Evolutionary conservation across 2,888 invertebrate genomes (phyloP).

Genomic region (Eristalinus sepulchralis): DNA sequence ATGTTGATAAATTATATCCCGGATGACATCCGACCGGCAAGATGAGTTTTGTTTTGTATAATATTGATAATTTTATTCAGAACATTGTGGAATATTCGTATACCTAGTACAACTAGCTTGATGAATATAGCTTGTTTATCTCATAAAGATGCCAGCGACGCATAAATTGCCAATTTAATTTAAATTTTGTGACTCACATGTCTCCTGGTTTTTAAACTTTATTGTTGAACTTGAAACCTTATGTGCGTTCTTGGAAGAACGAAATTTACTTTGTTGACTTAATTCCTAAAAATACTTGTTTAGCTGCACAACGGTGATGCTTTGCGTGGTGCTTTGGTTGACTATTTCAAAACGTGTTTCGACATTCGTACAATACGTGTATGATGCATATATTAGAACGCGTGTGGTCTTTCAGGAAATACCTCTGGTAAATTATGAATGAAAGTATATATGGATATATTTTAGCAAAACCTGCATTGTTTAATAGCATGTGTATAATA

Average conservation of each 20-base stretch:
- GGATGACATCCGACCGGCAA: slow-evolving; percentile 12
- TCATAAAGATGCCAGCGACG: not conserved
- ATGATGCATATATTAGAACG: not conserved
- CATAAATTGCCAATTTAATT: slow-evolving; percentile 4
- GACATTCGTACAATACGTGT: not conserved
- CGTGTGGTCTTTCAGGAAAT: not conserved
- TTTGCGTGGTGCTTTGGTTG: not conserved
- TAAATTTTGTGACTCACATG: slow-evolving; percentile 3
- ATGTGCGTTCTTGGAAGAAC: not conserved
- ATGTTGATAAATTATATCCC: slow-evolving; percentile 31
- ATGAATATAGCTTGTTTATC: not conserved
- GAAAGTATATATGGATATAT: not conserved
- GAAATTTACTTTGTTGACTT: slow-evolving; percentile 11
- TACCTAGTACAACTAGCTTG: not conserved
- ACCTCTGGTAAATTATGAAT: not conserved
- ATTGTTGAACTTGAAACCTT: slow-evolving; percentile 1
- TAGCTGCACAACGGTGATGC: not conserved
- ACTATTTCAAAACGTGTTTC: not conserved
- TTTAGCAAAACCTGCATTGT: too few species aligned
- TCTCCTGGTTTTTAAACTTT: not conserved
- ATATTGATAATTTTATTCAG: slow-evolving; percentile 38
- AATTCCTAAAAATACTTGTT: slow-evolving; percentile 45
- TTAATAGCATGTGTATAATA: too few species aligned
- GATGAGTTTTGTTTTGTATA: slow-evolving; percentile 3
- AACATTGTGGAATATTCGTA: slow-evolving; percentile 28